Percentiles rank a stretch among this genome's conserved stretches.
phyloP scores from a whole-genome alignment of 2,797 vertebrate genomes.

The Melanotaenia maccullochi region DNA sequence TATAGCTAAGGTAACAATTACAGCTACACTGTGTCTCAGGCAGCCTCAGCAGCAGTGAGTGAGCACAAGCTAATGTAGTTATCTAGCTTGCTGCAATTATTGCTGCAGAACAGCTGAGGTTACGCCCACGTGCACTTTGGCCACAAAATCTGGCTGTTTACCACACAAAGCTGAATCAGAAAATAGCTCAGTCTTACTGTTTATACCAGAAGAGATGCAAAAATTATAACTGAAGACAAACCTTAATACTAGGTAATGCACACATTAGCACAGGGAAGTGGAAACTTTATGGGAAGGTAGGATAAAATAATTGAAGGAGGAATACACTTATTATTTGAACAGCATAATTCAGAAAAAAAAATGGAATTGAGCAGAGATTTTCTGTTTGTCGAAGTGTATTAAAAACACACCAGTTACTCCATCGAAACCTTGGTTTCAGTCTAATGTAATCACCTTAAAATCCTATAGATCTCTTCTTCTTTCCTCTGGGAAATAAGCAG shows the following conservation, averaged over 20 bases:
- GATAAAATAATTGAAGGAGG: background rate
- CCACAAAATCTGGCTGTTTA: background rate
- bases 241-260: background rate
- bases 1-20: constrained; percentile 15
- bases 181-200: background rate
- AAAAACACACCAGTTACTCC: background rate
- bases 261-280: constrained; percentile 2
- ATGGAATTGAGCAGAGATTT: background rate
- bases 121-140: background rate
- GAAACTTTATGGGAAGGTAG: background rate
- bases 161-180: background rate
- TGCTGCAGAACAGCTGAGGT: constrained; percentile 7
- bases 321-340: background rate
- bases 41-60: constrained; percentile 1
- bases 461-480: background rate
- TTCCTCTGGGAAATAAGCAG: background rate
- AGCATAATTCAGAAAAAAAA: background rate
- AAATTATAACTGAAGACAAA: background rate
- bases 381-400: background rate
- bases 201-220: background rate
- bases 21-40: constrained; percentile 11
- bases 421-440: background rate
- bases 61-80: constrained; percentile 23
- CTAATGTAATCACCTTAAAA: background rate
- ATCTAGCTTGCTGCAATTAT: constrained; percentile 19